Conservation (phyloP, 1,140 invertebrate genomes). For the Armadillidium nasatum region DNA sequence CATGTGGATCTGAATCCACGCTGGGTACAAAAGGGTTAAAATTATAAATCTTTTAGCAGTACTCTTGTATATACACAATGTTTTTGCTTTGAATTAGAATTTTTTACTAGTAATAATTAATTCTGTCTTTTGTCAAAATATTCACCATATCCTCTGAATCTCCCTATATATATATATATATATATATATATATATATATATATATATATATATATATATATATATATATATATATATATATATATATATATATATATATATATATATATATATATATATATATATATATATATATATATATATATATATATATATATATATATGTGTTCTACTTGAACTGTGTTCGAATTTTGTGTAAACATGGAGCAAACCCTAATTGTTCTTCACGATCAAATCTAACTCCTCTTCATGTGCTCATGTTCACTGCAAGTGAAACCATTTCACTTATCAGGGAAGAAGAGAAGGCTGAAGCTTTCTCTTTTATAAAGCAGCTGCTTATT, state of each 20-base stretch:
- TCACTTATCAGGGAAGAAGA: slow-evolving; percentile 58
- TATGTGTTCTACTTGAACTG: slow-evolving; percentile 66
- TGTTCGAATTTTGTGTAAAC: slow-evolving; percentile 62
- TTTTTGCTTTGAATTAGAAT: too few species aligned
- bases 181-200: too few species aligned
- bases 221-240: background rate
- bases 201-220: too few species aligned
- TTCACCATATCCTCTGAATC: too few species aligned
- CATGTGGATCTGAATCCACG: too few species aligned
- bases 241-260: background rate
- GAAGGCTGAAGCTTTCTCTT: slow-evolving; percentile 56
- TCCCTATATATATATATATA: too few species aligned
- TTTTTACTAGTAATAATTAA: too few species aligned
- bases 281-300: background rate
- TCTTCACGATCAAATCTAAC: slow-evolving; percentile 64
- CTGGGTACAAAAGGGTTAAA: too few species aligned
- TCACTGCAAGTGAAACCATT: slow-evolving; percentile 67
- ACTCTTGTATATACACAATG: too few species aligned
- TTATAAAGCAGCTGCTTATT: slow-evolving; percentile 59
- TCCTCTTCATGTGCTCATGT: slow-evolving; percentile 66
- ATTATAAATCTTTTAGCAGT: too few species aligned
- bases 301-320: slow-evolving; percentile 35
- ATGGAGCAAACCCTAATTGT: slow-evolving; percentile 69
- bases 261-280: slow-evolving; percentile 4
- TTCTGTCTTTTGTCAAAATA: too few species aligned